Evolutionary conservation across 2,888 invertebrate species (phyloP).

Genomic region (Julus scandinavius): DNA sequence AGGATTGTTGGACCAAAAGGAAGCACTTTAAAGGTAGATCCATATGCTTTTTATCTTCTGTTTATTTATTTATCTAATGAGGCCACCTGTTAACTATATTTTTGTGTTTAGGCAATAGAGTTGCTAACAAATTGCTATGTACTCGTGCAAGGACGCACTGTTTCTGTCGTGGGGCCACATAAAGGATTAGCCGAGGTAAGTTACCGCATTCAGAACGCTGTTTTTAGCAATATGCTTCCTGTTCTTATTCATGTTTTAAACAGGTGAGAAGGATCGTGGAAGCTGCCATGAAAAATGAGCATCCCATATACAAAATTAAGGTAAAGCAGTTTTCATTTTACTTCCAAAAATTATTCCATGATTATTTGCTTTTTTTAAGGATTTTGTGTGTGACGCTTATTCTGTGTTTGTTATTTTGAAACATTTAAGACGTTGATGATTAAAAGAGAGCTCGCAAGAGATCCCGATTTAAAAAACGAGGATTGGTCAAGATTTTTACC

Average conservation of each 20-base stretch:
- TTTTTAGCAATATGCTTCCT: conserved; percentile 48
- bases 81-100: neutral
- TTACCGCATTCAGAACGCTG: conserved; percentile 50
- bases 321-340: conserved; percentile 60
- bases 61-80: neutral
- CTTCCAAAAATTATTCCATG: conserved; percentile 50
- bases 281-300: conserved; percentile 98
- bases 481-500: conserved; percentile 98
- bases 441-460: conserved; percentile 92
- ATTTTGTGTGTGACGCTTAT: conserved; percentile 44
- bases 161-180: conserved; percentile 95
- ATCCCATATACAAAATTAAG: conserved; percentile 96
- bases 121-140: conserved; percentile 96
- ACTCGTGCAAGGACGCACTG: conserved; percentile 96
- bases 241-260: conserved; percentile 13
- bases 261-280: conserved; percentile 80
- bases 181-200: conserved; percentile 75
- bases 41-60: neutral
- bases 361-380: conserved; percentile 45
- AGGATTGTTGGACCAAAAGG: conserved; percentile 96
- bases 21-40: conserved; percentile 86
- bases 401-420: conserved; percentile 3
- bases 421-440: conserved; percentile 89
- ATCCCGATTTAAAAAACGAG: conserved; percentile 89
- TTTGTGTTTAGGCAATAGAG: conserved; percentile 77